These are phyloP conservation scores for Thermophis baileyi DNA, from an alignment of 2,113 vertebrate genomes.

Conservation along the genomic window DNA sequence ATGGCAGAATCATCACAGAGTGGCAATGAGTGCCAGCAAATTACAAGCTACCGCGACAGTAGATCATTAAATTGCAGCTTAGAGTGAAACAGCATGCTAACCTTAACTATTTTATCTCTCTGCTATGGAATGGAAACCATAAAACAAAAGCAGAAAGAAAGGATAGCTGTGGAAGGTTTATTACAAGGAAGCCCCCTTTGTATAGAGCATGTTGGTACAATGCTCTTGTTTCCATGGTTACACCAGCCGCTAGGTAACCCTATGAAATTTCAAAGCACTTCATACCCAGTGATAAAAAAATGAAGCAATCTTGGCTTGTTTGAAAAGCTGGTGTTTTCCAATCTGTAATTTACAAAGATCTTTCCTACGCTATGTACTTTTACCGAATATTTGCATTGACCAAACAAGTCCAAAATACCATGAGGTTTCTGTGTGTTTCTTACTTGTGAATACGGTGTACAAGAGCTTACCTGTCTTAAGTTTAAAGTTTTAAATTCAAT, in stretches of 20 bases:
- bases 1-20: not conserved
- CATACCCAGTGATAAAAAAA: constrained; percentile 9
- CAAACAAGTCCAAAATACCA: not conserved
- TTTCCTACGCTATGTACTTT: not conserved
- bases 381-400: not conserved
- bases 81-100: not conserved
- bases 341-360: constrained; percentile 2
- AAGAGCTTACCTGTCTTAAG: not conserved
- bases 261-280: constrained; percentile 21
- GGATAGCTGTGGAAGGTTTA: constrained; percentile 2
- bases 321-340: constrained; percentile 22
- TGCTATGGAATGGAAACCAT: not conserved
- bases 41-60: not conserved
- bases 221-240: constrained; percentile 28
- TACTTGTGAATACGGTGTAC: not conserved
- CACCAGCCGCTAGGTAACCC: constrained; percentile 1
- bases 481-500: not conserved
- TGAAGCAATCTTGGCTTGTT: constrained; percentile 9
- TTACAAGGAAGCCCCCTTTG: constrained; percentile 12
- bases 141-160: constrained; percentile 2
- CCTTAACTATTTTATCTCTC: not conserved
- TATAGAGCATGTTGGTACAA: not conserved
- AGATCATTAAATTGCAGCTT: not conserved
- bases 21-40: not conserved
- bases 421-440: not conserved